These are phyloP conservation scores for Nerophis lumbriciformis DNA, from an alignment of 2,113 vertebrate species.

Conservation along the genomic window DNA sequence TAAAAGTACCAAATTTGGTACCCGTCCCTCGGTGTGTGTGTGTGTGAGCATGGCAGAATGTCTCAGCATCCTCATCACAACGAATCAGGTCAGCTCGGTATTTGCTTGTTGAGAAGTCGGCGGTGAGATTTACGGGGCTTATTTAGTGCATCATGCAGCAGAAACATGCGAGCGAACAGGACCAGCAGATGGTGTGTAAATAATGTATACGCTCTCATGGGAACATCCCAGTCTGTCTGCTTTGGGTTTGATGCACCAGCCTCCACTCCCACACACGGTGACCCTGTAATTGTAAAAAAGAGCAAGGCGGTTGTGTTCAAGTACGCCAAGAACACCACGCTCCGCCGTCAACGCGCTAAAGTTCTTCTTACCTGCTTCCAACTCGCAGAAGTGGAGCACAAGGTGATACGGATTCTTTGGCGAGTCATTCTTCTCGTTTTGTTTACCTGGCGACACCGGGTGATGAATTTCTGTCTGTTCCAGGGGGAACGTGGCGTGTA, in stretches of 20 bases:
- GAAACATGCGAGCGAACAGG: not conserved
- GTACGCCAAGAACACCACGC: constrained; percentile 1
- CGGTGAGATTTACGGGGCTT: not conserved
- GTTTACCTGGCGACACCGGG: constrained; percentile 6
- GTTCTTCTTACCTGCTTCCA: not conserved
- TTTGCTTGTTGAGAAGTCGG: constrained; percentile 1
- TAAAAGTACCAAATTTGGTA: too few species aligned
- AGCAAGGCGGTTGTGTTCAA: not conserved
- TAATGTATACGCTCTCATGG: constrained; percentile 6
- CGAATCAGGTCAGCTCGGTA: not conserved
- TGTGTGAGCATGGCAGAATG: too few species aligned
- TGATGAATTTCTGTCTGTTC: constrained; percentile 7
- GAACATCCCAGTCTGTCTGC: constrained; percentile 3
- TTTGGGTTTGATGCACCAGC: constrained; percentile 1
- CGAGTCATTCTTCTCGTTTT: not conserved
- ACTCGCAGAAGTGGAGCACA: not conserved
- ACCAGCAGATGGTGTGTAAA: constrained; percentile 7
- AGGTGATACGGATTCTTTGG: not conserved
- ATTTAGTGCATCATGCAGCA: constrained; percentile 3
- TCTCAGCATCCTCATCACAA: too few species aligned
- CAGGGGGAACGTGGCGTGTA: not conserved
- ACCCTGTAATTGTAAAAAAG: constrained; percentile 9
- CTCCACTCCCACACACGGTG: constrained; percentile 5
- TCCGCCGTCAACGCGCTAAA: not conserved
- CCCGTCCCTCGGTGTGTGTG: too few species aligned